Evolutionary conservation across 2,113 vertebrate species (phyloP).

Genomic region (Nycticorax nycticorax): DNA sequence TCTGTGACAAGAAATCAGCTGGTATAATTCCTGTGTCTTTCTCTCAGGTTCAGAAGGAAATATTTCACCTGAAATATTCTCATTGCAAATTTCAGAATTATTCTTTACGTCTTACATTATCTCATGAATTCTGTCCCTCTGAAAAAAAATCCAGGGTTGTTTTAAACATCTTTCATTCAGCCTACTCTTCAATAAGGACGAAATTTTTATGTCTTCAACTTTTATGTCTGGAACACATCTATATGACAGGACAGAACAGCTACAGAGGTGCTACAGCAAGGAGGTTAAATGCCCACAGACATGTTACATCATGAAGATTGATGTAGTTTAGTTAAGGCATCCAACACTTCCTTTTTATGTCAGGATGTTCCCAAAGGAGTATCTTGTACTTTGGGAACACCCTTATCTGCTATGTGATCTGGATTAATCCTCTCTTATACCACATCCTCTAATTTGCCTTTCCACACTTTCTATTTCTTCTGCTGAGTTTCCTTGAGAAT

Average conservation of each 20-base stretch:
- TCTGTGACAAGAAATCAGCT: slow-evolving; percentile 3
- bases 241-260: background rate
- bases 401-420: background rate
- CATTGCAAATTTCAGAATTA: background rate
- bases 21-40: background rate
- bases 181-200: background rate
- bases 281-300: background rate
- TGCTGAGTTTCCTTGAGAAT: background rate
- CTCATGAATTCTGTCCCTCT: background rate
- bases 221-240: background rate
- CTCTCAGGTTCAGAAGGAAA: background rate
- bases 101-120: background rate
- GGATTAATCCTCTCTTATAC: background rate
- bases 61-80: background rate
- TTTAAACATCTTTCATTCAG: background rate
- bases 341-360: background rate
- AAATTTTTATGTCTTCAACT: background rate
- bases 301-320: background rate
- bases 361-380: background rate
- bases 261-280: background rate
- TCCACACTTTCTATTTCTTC: background rate
- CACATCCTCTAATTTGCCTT: background rate
- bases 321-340: background rate
- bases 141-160: background rate
- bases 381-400: background rate